Conservation (phyloP, 2,888 invertebrate species). For the Stramonita haemastoma region DNA sequence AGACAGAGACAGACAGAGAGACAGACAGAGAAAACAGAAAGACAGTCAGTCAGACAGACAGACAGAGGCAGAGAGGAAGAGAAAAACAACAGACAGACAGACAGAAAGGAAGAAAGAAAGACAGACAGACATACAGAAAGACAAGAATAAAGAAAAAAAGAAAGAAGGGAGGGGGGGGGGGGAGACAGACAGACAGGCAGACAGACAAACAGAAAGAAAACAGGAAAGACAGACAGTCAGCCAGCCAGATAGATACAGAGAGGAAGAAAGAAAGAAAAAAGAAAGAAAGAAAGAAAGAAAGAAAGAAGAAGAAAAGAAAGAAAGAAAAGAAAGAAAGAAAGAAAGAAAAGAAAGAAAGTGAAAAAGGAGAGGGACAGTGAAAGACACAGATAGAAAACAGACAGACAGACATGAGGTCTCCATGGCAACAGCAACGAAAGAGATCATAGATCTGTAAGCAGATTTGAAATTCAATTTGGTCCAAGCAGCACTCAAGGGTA, state of each 20-base stretch:
- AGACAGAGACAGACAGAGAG: not conserved
- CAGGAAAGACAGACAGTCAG: not conserved
- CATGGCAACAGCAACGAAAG: too few species aligned
- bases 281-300: not conserved
- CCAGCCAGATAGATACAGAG: not conserved
- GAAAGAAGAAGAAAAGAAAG: not conserved
- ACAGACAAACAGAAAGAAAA: too few species aligned
- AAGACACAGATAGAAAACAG: not conserved
- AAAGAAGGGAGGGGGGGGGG: not conserved
- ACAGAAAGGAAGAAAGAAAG: too few species aligned
- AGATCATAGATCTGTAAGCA: too few species aligned
- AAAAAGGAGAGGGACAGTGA: not conserved
- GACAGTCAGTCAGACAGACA: not conserved
- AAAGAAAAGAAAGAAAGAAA: not conserved
- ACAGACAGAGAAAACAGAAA: not conserved
- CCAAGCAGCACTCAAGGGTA: too few species aligned
- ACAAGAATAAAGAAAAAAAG: not conserved
- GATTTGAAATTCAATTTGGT: too few species aligned
- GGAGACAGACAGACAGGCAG: too few species aligned
- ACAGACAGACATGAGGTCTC: not conserved
- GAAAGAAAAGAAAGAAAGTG: not conserved
- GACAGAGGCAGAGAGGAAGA: not conserved
- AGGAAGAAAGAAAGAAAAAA: not conserved
- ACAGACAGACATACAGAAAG: too few species aligned
- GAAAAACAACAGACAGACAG: too few species aligned